Evolutionary conservation across 2,888 invertebrate genomes (phyloP), one percentile per base, ranked within the genome.

Genomic region (Tinea pellionella): DNA sequence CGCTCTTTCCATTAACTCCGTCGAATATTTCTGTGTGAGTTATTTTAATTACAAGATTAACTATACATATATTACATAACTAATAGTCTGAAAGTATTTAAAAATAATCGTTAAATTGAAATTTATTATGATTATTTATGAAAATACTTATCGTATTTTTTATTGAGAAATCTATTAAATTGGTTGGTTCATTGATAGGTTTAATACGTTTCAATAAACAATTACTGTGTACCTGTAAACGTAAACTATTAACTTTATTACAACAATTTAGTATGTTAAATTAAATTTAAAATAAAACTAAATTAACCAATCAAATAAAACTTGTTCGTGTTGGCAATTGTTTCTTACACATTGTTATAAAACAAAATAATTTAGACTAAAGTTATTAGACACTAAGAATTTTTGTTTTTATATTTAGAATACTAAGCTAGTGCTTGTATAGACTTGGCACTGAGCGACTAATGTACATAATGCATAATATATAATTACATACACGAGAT

Each of bases 1-100:
- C 89, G 59, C 72, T 82, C 61, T 86, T 81, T 77, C 88, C 89
- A 75, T 90, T 90, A 77, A 81, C 88, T 65, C 72, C 69, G 65
- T 70, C 71, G 69, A 16, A 47, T 15, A 47, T 16, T 16, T 47
- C 47, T 47, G 13, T 16, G 12, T 47, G 47, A 47, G 47, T 47
- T 47, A 47, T 47, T 47, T 47, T 47, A n/a, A 47, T 2, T 47
- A 8, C 16, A 6, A 16, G 16, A 16, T 16, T 47, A 47, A 47
- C 47, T 16, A 47, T 16, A 4, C n/a, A n/a, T 16, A 4, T 15
- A n/a, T 47, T 47, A 47, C 47, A 47, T 47, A 47, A 47, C 47
- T 47, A 15, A 15, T 2, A 15, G 6, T 9, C 16, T 47, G 6
- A 41, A 41, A n/a, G 41, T 13, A 41, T 13, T 13, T 12, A 9